Evolutionary conservation across 2,113 vertebrate genomes (phyloP).

Genomic region (Hippoglossus stenolepis): DNA sequence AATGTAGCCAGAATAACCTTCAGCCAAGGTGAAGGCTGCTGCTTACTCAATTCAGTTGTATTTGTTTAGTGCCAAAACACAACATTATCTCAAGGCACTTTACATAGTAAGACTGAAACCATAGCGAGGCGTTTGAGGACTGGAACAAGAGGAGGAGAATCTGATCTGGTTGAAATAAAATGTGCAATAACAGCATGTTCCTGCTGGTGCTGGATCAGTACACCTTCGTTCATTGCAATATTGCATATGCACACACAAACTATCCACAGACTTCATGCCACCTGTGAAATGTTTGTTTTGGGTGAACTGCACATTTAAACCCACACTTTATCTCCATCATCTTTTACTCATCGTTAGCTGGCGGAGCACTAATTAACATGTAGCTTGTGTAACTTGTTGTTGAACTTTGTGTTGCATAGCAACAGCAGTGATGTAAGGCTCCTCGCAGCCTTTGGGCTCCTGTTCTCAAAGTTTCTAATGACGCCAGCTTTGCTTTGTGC

Average conservation of each 20-base stretch:
- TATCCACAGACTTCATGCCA: background rate
- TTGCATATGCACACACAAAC: background rate
- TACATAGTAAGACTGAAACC: too few species aligned
- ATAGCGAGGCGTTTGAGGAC: too few species aligned
- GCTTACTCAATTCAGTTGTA: too few species aligned
- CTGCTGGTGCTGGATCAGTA: too few species aligned
- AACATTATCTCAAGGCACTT: too few species aligned
- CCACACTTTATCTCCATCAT: background rate
- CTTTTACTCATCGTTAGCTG: constrained; percentile 16
- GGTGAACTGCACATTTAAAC: background rate
- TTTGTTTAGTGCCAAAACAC: too few species aligned
- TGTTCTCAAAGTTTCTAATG: constrained; percentile 12
- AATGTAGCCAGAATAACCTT: too few species aligned
- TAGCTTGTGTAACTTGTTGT: constrained; percentile 20
- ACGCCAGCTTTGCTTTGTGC: constrained; percentile 1
- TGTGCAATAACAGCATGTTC: too few species aligned
- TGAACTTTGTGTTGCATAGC: constrained; percentile 52
- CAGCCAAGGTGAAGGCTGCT: too few species aligned
- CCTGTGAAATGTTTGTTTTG: background rate
- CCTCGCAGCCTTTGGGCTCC: constrained; percentile 31
- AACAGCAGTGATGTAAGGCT: constrained; percentile 32
- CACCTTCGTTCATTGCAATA: too few species aligned
- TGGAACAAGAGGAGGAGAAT: too few species aligned
- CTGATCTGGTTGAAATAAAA: too few species aligned
- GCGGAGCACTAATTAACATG: constrained; percentile 35